Evolutionary conservation across 2,888 invertebrate species (phyloP).

Genomic region (Pelosia muscerda): DNA sequence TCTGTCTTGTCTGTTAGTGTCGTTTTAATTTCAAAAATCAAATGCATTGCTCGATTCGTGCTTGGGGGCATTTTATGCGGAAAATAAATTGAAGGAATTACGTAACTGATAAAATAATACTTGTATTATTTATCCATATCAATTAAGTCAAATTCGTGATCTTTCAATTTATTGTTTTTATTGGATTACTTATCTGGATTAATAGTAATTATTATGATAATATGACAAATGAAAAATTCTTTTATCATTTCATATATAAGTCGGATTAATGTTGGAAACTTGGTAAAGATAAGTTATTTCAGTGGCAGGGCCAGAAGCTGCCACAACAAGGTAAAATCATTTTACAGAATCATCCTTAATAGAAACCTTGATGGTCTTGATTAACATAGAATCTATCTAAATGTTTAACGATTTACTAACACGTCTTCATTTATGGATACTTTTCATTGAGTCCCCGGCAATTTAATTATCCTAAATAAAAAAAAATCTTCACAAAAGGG

Average conservation of each 20-base stretch:
- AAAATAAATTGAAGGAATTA: background rate
- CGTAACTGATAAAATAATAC: background rate
- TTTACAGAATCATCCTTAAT: background rate
- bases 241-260: conserved; percentile 66
- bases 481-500: background rate
- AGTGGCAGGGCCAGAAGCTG: conserved; percentile 25
- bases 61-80: background rate
- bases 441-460: background rate
- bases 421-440: background rate
- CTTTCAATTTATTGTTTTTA: conserved; percentile 37
- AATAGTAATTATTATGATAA: conserved; percentile 47
- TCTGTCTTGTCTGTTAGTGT: too few species aligned
- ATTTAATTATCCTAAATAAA: background rate
- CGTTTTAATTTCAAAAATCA: too few species aligned
- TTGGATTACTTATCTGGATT: conserved; percentile 50
- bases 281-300: conserved; percentile 22
- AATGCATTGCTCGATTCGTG: too few species aligned
- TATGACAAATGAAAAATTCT: conserved; percentile 38
- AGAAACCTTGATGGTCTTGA: background rate
- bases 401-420: background rate
- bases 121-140: background rate
- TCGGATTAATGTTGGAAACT: conserved; percentile 31
- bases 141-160: conserved; percentile 2
- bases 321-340: conserved; percentile 36
- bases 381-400: background rate